phyloP scores from a whole-genome alignment of 2,797 vertebrate species.

The Rousettus madagascariensis region DNA sequence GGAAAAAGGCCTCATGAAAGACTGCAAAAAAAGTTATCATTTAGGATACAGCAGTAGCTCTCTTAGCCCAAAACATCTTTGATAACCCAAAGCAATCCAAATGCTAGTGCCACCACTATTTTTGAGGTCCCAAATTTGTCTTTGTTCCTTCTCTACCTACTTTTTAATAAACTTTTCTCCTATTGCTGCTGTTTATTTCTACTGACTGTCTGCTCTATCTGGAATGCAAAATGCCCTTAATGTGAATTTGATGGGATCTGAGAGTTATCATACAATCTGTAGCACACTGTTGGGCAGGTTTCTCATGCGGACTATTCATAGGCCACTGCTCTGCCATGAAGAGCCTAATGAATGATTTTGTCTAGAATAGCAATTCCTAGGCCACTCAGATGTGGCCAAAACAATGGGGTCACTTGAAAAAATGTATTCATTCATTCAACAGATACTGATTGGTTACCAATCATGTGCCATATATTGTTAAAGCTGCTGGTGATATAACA shows the following conservation, averaged over 20 bases:
- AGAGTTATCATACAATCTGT: background rate
- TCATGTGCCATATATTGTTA: background rate
- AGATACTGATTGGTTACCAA: background rate
- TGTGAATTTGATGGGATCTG: background rate
- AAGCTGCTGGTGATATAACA: background rate
- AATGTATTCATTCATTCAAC: background rate
- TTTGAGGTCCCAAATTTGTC: background rate
- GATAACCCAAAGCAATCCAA: background rate
- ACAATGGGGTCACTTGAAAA: background rate
- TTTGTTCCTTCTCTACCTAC: background rate
- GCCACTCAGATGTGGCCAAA: background rate
- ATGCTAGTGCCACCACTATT: background rate
- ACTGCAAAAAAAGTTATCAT: background rate
- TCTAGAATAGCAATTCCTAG: background rate
- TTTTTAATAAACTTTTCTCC: background rate
- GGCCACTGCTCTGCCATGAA: background rate
- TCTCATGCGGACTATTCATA: background rate
- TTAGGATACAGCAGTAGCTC: background rate
- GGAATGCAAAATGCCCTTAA: background rate
- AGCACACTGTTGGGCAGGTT: background rate
- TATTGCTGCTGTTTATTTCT: background rate
- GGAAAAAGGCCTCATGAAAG: background rate
- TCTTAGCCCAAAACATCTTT: background rate
- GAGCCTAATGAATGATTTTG: background rate
- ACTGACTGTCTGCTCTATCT: background rate